phyloP scores from a whole-genome alignment of 2,113 vertebrate genomes.

The Porphyrio hochstetteri region DNA sequence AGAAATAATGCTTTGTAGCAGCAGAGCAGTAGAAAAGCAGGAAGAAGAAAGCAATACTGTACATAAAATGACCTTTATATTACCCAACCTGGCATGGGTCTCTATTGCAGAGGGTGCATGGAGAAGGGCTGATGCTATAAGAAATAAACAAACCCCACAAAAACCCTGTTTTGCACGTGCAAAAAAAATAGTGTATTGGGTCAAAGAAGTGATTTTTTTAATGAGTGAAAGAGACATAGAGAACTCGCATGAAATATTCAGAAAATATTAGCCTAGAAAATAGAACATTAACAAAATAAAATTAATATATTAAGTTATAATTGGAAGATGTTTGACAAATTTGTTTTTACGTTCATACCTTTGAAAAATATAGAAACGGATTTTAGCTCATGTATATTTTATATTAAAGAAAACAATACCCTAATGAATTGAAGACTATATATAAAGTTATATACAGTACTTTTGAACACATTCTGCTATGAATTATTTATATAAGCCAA shows the following conservation, averaged over 20 bases:
- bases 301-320: conserved; percentile 91
- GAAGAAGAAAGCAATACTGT: conserved; percentile 88
- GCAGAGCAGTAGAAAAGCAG: conserved; percentile 83
- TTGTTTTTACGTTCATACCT: conserved; percentile 83
- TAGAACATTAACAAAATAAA: conserved; percentile 81
- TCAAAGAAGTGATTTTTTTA: conserved; percentile 79
- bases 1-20: conserved; percentile 83
- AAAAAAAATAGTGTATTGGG: conserved; percentile 73
- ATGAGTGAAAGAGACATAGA: conserved; percentile 71
- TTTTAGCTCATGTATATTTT: conserved; percentile 89
- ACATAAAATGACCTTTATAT: conserved; percentile 81
- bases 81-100: conserved; percentile 81
- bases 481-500: conserved; percentile 99
- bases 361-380: conserved; percentile 79
- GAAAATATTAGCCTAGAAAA: conserved; percentile 81
- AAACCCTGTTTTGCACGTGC: conserved; percentile 83
- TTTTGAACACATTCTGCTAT: conserved; percentile 92
- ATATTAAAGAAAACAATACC: conserved; percentile 86
- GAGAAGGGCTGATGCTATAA: conserved; percentile 80
- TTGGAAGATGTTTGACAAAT: conserved; percentile 83
- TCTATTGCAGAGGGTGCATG: conserved; percentile 82
- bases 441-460: conserved; percentile 87
- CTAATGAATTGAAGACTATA: conserved; percentile 92
- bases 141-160: conserved; percentile 45
- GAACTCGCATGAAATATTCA: conserved; percentile 81